A percentile compares a stretch with the other conserved stretches of the same genome.
phyloP scores from a whole-genome alignment of 2,113 vertebrate genomes.

The Suncus etruscus region DNA sequence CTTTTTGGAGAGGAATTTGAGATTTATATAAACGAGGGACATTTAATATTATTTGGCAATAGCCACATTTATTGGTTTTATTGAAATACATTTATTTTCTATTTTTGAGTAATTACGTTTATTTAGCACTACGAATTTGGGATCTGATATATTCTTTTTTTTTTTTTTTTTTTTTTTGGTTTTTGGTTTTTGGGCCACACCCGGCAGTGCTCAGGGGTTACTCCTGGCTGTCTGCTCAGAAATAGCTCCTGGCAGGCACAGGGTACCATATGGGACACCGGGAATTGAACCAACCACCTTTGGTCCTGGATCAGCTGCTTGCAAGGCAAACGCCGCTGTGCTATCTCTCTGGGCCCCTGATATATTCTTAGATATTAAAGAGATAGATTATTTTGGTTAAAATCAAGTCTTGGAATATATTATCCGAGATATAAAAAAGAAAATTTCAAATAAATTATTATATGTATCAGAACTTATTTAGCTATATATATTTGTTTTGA shows the following conservation, averaged over 20 bases:
- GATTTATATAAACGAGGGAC: slow-evolving; percentile 24
- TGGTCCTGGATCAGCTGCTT: no score
- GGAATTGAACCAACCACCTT: no score
- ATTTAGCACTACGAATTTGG: not conserved
- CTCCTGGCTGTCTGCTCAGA: no score
- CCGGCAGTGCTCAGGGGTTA: no score
- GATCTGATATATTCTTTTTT: not conserved
- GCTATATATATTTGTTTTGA: no score
- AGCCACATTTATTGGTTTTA: slow-evolving; percentile 41
- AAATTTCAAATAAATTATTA: not conserved
- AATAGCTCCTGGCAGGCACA: no score
- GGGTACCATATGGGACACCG: no score
- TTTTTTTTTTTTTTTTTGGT: no score
- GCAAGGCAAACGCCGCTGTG: no score
- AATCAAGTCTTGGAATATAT: not conserved
- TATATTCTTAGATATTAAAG: not conserved
- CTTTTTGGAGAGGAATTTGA: not conserved
- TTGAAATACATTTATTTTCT: not conserved
- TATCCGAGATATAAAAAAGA: not conserved
- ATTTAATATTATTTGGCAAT: slow-evolving; percentile 13
- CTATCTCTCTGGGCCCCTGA: no score
- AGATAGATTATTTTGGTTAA: not conserved
- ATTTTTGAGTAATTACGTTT: slow-evolving; percentile 16
- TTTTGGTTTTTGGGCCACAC: no score
- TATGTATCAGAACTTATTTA: not conserved